These are phyloP conservation scores for Haliclystus octoradiatus DNA, from an alignment of 30 jellyfish, hydroid and myxozoan species.

Conservation along the genomic window DNA sequence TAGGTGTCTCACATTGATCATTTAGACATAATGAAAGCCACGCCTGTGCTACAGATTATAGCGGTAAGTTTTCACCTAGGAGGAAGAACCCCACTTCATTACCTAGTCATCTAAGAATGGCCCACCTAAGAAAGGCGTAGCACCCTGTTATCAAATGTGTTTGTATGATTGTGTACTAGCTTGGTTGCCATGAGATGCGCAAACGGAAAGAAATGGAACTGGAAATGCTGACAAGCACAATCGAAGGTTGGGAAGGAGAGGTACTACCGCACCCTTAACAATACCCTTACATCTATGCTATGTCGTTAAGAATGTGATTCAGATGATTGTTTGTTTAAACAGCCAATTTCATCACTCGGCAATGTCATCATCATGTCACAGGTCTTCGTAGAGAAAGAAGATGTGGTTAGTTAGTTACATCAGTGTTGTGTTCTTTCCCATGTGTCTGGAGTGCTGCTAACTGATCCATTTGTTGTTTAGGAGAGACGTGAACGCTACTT, in stretches of 20 bases:
- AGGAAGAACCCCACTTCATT: not conserved
- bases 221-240: slow-evolving; percentile 85
- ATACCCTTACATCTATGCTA: not conserved
- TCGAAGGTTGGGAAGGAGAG: slow-evolving; percentile 99
- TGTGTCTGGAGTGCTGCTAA: not conserved
- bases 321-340: not conserved
- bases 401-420: slow-evolving; percentile 50
- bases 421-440: slow-evolving; percentile 3
- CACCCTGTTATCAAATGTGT: not conserved
- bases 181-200: slow-evolving; percentile 91
- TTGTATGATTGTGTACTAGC: slow-evolving; percentile 21
- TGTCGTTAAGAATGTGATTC: not conserved
- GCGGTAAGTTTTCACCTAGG: slow-evolving; percentile 50
- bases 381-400: slow-evolving; percentile 87
- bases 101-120: not conserved
- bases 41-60: slow-evolving; percentile 89
- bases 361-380: slow-evolving; percentile 86
- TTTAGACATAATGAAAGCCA: slow-evolving; percentile 87
- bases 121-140: no score
- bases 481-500: slow-evolving; percentile 89
- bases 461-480: slow-evolving; percentile 5
- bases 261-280: slow-evolving; percentile 42
- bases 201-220: slow-evolving; percentile 93
- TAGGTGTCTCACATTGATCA: slow-evolving; percentile 37
- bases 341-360: slow-evolving; percentile 94